Evolutionary conservation across 2,888 invertebrate species (phyloP).

Genomic region (Mimachlamys varia): DNA sequence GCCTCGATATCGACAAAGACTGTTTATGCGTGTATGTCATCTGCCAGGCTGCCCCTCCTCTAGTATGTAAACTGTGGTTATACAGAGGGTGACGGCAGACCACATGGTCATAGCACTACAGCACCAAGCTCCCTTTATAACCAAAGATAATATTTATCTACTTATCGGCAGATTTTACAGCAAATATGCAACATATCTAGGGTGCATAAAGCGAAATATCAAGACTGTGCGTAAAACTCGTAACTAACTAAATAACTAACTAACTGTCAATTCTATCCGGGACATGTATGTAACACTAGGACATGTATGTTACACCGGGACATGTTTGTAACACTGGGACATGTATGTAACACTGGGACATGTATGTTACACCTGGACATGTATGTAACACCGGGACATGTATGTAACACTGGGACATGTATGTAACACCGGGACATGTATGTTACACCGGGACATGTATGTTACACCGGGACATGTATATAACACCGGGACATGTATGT

Average conservation of each 20-base stretch:
- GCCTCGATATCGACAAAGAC: neutral
- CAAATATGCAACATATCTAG: neutral
- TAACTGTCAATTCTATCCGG: neutral
- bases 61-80: neutral
- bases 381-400: too few relatives aligned
- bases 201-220: neutral
- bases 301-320: too few relatives aligned
- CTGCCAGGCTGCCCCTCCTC: conserved; percentile 11
- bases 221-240: neutral
- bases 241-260: neutral
- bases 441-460: too few relatives aligned
- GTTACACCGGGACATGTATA: too few relatives aligned
- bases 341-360: too few relatives aligned
- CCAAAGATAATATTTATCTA: neutral
- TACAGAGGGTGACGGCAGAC: neutral
- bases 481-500: too few relatives aligned
- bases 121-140: neutral
- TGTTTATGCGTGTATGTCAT: neutral
- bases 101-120: neutral
- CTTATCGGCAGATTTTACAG: neutral
- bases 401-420: too few relatives aligned
- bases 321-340: too few relatives aligned
- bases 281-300: too few relatives aligned
- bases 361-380: too few relatives aligned
- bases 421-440: too few relatives aligned